phyloP scores from a whole-genome alignment of 2,888 invertebrate genomes.

The Lutraria lutraria region DNA sequence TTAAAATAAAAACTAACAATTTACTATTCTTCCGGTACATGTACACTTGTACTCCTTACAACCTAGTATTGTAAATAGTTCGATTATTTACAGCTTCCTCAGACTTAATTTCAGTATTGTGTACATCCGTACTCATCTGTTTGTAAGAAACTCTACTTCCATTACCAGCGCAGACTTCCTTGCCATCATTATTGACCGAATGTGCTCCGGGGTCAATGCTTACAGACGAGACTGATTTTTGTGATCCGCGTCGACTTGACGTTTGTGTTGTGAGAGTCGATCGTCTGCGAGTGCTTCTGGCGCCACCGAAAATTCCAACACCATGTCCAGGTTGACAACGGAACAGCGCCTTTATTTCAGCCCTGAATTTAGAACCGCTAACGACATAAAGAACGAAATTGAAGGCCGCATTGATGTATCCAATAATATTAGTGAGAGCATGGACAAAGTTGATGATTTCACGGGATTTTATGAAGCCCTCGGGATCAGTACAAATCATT shows the following conservation, averaged over 20 bases:
- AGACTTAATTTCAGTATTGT: background rate
- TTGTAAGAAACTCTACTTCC: background rate
- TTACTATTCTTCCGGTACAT: no score
- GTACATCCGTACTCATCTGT: background rate
- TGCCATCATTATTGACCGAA: background rate
- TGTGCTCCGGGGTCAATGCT: background rate
- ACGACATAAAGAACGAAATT: conserved; percentile 78
- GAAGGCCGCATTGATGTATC: conserved; percentile 76
- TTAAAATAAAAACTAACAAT: no score
- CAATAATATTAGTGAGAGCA: conserved; percentile 70
- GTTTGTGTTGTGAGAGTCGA: background rate
- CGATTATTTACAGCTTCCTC: background rate
- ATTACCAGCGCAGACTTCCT: background rate
- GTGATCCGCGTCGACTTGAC: background rate
- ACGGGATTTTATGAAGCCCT: conserved; percentile 9
- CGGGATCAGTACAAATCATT: conserved; percentile 30
- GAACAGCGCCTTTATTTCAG: conserved; percentile 69
- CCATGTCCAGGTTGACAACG: conserved; percentile 32
- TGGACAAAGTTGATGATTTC: conserved; percentile 50
- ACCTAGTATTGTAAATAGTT: background rate
- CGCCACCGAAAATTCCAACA: conserved; percentile 44
- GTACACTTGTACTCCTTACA: background rate
- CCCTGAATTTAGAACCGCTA: conserved; percentile 77
- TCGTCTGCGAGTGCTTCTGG: background rate
- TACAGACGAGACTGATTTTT: background rate